Evolutionary conservation across 2,113 vertebrate genomes (phyloP).

Genomic region (Salvelinus alpinus): DNA sequence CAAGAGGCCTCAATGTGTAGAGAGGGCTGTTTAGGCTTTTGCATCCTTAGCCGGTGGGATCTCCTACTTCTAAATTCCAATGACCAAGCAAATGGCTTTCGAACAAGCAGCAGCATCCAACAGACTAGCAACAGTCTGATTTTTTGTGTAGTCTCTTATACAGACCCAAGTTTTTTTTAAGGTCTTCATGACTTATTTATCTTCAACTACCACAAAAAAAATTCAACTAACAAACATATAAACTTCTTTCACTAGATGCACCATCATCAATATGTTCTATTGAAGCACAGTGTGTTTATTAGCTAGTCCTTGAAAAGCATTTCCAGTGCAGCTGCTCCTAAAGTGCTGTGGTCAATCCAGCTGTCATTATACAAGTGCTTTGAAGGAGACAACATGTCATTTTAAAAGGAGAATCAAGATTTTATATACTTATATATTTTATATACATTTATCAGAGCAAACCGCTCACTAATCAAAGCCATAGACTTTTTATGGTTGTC

Average conservation of each 20-base stretch:
- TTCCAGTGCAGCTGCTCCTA: constrained; percentile 13
- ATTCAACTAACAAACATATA: too few relatives aligned
- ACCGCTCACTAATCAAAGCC: not conserved
- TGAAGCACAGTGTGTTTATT: not conserved
- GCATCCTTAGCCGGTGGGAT: too few relatives aligned
- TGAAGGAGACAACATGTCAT: not conserved
- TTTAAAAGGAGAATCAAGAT: not conserved
- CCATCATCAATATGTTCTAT: not conserved
- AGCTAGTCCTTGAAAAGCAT: not conserved
- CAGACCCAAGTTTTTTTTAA: too few relatives aligned
- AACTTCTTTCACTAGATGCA: too few relatives aligned
- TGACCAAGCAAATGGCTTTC: too few relatives aligned
- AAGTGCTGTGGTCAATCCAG: constrained; percentile 42
- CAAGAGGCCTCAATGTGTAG: too few relatives aligned
- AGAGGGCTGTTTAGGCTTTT: too few relatives aligned
- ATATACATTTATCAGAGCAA: not conserved
- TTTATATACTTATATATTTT: not conserved
- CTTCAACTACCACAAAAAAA: too few relatives aligned
- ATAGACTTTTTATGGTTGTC: not conserved
- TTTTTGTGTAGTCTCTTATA: too few relatives aligned
- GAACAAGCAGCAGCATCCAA: not conserved
- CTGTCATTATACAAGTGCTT: constrained; percentile 31
- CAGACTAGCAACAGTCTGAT: not conserved
- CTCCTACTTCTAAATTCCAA: too few relatives aligned
- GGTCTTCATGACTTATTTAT: too few relatives aligned